Percentiles rank a stretch among this genome's conserved stretches.
phyloP scores from a whole-genome alignment of 2,113 vertebrate genomes.

The Phylloscopus whistleri region DNA sequence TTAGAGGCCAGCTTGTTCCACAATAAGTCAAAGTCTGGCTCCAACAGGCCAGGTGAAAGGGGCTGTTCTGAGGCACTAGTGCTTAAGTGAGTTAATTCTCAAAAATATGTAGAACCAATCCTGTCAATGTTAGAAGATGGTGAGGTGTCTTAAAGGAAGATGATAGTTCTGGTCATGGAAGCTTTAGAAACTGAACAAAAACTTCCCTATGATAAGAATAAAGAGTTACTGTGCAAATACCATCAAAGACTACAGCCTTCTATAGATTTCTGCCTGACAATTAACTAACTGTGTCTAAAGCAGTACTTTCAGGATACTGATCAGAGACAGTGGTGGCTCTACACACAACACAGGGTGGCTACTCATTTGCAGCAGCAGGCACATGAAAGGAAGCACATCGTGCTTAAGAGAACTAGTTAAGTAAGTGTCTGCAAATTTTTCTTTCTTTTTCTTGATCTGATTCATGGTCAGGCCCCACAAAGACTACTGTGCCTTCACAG shows the following conservation, averaged over 20 bases:
- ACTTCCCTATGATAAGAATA: not conserved
- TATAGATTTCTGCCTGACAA: not conserved
- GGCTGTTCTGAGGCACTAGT: not conserved
- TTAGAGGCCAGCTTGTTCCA: not conserved
- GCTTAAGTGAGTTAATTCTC: not conserved
- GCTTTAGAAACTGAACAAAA: not conserved
- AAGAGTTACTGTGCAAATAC: not conserved
- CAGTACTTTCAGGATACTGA: not conserved
- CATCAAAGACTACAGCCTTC: not conserved
- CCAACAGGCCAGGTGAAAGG: not conserved
- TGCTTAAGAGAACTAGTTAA: not conserved
- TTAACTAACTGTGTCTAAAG: not conserved
- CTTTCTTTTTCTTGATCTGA: not conserved
- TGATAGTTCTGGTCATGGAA: not conserved
- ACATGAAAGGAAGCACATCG: not conserved
- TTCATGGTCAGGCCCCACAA: not conserved
- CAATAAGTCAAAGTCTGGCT: not conserved
- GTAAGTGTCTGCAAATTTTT: not conserved
- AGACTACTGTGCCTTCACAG: not conserved
- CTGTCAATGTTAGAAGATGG: not conserved
- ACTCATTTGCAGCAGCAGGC: not conserved
- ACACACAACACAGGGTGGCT: not conserved
- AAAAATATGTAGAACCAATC: not conserved
- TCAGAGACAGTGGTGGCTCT: rapidly evolving
- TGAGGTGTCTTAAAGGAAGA: not conserved